Base-by-base conservation (phyloP, 1,140 invertebrate species). In the Cataglyphis hispanica region DNA sequence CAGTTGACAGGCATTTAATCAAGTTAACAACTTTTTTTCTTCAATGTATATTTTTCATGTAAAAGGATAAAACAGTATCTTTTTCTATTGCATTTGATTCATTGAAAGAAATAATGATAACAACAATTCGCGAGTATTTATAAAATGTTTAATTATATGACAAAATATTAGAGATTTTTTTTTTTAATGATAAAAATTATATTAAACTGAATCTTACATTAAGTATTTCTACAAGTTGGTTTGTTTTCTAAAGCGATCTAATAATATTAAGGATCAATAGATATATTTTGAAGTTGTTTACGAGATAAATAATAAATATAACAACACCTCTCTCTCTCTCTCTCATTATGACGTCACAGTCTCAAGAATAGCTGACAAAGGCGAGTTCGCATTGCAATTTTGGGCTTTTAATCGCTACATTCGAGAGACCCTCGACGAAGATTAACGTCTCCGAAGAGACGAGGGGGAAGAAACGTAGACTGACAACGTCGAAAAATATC, bases 401-500 rank as follows among this genome's bases (percentile, higher is more conserved):
- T 7, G 16, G 53, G 67, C 78, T 46, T 74, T 83, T 60, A 74
- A 83, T 83, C 53, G 67, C n/a, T 74, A 72, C 78, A 60, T 46
- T 69, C 5, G 46, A 19, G 25, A 34, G 25, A 72, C 13, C 2
- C 46, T 50, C 46, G 16, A 60, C 53, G 27, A 60, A 74, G 67
- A 83, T 74, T 72, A 83, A 74, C 78, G 78, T 40, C 19, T 60
- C 27, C n/a, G 67, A 61, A 11, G 37, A 43, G 78, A 34, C 40
- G 43, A 27, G 34, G 22, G 13, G 31, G 13, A 74, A 25, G 61
- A 64, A 60, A 64, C 31, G 43, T 25, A 31, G 72, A 84, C 22
- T 75, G 81, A 84, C 58, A 77, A 84, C 58, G 81, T 76, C 70
- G 60, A 75, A 84, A 66, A 84, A 84, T 84, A 84, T 84, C 74